These are phyloP conservation scores for Acanthosepion pharaonis DNA, from an alignment of 2,888 invertebrate species.

Conservation along the genomic window DNA sequence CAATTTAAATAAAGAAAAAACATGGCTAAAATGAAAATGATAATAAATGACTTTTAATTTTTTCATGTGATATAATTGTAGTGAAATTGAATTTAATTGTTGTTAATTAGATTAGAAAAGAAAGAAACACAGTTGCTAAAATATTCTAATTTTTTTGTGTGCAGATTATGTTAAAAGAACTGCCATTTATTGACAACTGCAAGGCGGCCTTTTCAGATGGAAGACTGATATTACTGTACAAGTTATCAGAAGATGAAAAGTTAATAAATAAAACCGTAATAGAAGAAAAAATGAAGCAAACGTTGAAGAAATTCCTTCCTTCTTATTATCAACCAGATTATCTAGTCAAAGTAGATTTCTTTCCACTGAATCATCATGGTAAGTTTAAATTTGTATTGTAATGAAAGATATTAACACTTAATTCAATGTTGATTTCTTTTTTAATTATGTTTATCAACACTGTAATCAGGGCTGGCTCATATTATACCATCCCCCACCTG, in stretches of 20 bases:
- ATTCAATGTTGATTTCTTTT: too few species aligned
- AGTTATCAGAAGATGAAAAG: neutral
- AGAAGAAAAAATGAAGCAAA: neutral
- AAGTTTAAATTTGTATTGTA: constrained; percentile 49
- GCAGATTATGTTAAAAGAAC: neutral
- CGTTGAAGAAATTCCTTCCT: constrained; percentile 56
- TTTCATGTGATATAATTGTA: too few species aligned
- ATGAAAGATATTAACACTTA: too few species aligned
- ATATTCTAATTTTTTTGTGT: neutral
- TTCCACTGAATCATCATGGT: constrained; percentile 74
- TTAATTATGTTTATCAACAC: too few species aligned
- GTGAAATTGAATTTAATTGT: too few species aligned
- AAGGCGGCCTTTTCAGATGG: constrained; percentile 44
- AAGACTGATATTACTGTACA: neutral
- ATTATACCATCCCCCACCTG: too few species aligned
- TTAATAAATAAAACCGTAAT: constrained; percentile 42
- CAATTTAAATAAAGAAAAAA: too few species aligned
- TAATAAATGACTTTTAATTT: too few species aligned
- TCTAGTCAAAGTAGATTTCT: constrained; percentile 56
- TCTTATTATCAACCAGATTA: constrained; percentile 66
- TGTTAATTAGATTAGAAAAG: too few species aligned
- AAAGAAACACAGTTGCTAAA: too few species aligned
- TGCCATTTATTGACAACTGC: constrained; percentile 49
- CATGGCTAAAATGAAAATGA: too few species aligned
- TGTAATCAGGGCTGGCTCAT: too few species aligned